Conservation (phyloP, 2,113 vertebrate genomes). For the cattle (Bos taurus) region ARS-UCD2.0 NC_037349.1:7009501-7010000, state of each 20-base stretch:
- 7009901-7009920: neutral
- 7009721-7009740: neutral
- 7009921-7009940: neutral
- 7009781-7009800: neutral
- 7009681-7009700: neutral
- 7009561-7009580: neutral
- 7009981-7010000: neutral
- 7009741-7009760: neutral
- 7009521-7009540: neutral
- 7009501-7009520: neutral
- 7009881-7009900: neutral
- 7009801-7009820: neutral
- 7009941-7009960: neutral
- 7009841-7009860: neutral
- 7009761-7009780: neutral
- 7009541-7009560: neutral
- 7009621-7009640: neutral
- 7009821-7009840: neutral
- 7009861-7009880: accelerated
- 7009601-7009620: neutral
- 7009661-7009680: neutral
- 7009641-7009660: neutral
- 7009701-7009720: neutral
- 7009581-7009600: neutral
- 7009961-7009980: neutral